phyloP scores from a whole-genome alignment of 2,888 invertebrate genomes.

The Mechanitis mazaeus region DNA sequence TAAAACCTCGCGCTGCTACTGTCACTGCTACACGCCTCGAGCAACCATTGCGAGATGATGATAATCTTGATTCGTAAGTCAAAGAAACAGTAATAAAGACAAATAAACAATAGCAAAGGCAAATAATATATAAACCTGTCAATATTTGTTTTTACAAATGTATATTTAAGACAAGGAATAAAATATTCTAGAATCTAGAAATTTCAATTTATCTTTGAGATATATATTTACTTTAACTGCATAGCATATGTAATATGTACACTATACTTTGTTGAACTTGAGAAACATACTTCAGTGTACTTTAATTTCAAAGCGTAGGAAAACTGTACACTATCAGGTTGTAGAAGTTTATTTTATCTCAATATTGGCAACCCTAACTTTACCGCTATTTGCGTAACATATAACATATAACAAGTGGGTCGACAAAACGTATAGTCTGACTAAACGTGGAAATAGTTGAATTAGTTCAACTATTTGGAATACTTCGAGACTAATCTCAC shows the following conservation, averaged over 20 bases:
- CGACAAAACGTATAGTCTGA: conserved; percentile 35
- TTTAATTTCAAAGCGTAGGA: conserved; percentile 19
- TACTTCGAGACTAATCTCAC: conserved; percentile 8
- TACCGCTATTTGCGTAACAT: conserved; percentile 40
- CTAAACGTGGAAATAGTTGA: conserved; percentile 29
- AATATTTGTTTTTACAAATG: no score
- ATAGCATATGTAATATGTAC: conserved; percentile 25
- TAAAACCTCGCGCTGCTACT: conserved; percentile 90
- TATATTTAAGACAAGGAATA: no score
- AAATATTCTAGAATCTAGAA: no score
- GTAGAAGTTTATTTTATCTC: conserved; percentile 48
- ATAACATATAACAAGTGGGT: conserved; percentile 42
- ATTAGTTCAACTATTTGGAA: conserved; percentile 12
- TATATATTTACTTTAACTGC: conserved; percentile 13
- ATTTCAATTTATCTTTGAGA: no score
- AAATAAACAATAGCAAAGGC: no score
- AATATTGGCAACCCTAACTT: conserved; percentile 45
- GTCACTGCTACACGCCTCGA: conserved; percentile 86
- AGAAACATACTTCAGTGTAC: conserved; percentile 7
- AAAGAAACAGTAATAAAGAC: background rate
- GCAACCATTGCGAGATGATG: conserved; percentile 62
- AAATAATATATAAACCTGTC: no score
- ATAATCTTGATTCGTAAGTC: conserved; percentile 55
- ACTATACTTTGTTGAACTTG: conserved; percentile 23
- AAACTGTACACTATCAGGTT: conserved; percentile 32